phyloP scores from a whole-genome alignment of 37 sponge, comb jelly and placozoan genomes.

The Hormiphora californensis region DNA sequence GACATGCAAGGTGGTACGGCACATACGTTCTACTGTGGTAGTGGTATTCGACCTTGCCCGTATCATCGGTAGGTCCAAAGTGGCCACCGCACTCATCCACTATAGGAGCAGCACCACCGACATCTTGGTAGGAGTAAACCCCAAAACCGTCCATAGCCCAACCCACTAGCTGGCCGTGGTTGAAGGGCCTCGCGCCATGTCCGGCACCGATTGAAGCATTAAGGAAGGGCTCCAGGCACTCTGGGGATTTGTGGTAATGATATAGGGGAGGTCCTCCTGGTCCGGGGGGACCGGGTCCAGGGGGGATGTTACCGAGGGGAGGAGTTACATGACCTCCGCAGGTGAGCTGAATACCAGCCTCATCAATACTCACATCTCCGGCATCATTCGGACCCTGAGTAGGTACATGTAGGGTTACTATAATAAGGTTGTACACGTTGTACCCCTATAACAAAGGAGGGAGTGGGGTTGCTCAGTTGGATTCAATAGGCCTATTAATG shows the following conservation, averaged over 20 bases:
- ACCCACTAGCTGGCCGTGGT: background rate
- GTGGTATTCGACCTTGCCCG: slow-evolving; percentile 33
- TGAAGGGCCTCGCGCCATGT: slow-evolving; percentile 21
- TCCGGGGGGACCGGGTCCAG: background rate
- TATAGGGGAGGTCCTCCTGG: slow-evolving; percentile 31
- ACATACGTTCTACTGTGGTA: slow-evolving; percentile 13
- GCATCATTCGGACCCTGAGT: slow-evolving; percentile 54
- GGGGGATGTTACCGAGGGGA: slow-evolving; percentile 32
- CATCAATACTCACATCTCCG: slow-evolving; percentile 54
- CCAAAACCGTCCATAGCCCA: slow-evolving; percentile 49
- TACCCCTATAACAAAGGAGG: too few species aligned
- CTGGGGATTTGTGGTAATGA: slow-evolving; percentile 49
- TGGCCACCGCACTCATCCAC: slow-evolving; percentile 47
- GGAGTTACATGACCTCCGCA: slow-evolving; percentile 50
- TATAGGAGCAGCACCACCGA: slow-evolving; percentile 44
- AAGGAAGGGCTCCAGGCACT: slow-evolving; percentile 25
- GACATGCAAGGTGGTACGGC: slow-evolving; percentile 40
- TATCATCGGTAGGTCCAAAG: slow-evolving; percentile 42
- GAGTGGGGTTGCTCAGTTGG: too few species aligned
- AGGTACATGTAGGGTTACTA: too few species aligned
- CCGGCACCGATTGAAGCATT: slow-evolving; percentile 13
- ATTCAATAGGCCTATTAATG: too few species aligned
- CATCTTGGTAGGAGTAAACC: slow-evolving; percentile 32
- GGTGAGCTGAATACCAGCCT: slow-evolving; percentile 49
- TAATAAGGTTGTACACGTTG: too few species aligned